phyloP scores from a whole-genome alignment of 2,113 vertebrate species.

The Pipa parva region DNA sequence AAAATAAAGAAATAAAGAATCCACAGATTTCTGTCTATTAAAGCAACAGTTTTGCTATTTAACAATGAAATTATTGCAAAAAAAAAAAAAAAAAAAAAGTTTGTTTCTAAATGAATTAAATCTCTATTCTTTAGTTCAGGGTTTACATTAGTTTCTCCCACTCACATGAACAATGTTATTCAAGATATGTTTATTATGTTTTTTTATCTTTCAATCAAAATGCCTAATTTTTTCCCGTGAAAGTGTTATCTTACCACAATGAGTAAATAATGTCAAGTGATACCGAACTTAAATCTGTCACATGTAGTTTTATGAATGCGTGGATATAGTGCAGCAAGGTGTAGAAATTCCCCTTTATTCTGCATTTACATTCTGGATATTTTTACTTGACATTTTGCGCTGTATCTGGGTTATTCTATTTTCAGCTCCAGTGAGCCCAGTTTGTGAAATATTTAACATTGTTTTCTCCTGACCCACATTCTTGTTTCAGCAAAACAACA shows the following conservation, averaged over 20 bases:
- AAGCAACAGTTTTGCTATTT: too few relatives aligned
- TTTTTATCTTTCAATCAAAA: too few relatives aligned
- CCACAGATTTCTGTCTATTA: too few relatives aligned
- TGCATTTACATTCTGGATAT: not conserved
- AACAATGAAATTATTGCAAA: too few relatives aligned
- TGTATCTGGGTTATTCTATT: not conserved
- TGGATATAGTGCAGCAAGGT: not conserved
- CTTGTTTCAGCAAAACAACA: not conserved
- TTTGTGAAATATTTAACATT: conserved; percentile 2
- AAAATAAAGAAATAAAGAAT: too few relatives aligned
- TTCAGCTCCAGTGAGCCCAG: not conserved
- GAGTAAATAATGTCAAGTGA: not conserved
- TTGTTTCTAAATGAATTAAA: too few relatives aligned
- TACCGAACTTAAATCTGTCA: not conserved
- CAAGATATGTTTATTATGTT: too few relatives aligned
- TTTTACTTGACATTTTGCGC: conserved; percentile 1
- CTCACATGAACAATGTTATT: too few relatives aligned
- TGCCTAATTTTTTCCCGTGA: not conserved
- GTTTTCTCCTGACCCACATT: not conserved
- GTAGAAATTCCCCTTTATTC: not conserved
- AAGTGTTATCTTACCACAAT: too few relatives aligned
- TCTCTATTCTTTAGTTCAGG: too few relatives aligned
- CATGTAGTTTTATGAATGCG: not conserved
- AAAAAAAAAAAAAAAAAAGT: too few relatives aligned
- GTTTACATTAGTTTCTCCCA: too few relatives aligned